Percentiles rank a stretch among this genome's conserved stretches.
phyloP scores from a whole-genome alignment of 2,888 invertebrate species.

The Orchesella flavescens region DNA sequence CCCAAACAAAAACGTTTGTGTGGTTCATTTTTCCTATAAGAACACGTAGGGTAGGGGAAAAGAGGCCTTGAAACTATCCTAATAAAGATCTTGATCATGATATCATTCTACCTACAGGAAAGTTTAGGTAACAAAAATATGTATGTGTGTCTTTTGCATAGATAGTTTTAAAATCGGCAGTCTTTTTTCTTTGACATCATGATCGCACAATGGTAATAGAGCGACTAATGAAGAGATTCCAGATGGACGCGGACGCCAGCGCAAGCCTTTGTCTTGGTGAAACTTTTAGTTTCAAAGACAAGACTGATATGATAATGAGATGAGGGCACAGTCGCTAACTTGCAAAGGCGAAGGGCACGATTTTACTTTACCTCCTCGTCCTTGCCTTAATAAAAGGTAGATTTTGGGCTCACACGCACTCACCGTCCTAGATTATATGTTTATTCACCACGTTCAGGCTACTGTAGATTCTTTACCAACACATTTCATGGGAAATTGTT shows the following conservation, averaged over 20 bases:
- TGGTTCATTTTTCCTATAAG: no score
- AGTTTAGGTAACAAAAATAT: no score
- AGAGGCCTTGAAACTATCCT: not conserved
- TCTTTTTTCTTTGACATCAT: not conserved
- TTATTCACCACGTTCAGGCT: no score
- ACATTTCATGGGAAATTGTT: no score
- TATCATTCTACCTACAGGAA: slow-evolving; percentile 4
- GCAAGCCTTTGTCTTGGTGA: slow-evolving; percentile 15
- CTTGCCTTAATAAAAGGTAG: not conserved
- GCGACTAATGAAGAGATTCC: not conserved
- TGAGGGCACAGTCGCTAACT: not conserved
- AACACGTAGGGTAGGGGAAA: not conserved
- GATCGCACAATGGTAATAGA: not conserved
- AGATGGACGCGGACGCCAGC: slow-evolving; percentile 6
- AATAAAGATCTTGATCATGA: not conserved
- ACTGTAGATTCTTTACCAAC: no score
- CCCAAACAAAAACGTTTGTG: no score
- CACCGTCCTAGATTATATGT: no score
- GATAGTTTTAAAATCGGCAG: not conserved
- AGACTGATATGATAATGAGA: slow-evolving; percentile 8
- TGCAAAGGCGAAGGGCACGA: not conserved
- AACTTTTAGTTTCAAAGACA: slow-evolving; percentile 57
- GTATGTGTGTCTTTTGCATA: no score
- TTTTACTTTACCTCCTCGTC: not conserved
- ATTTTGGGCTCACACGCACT: not conserved